Evolutionary conservation across 2,888 invertebrate genomes (phyloP), one percentile per base, ranked within the genome.

Genomic region (Eulithis prunata): DNA sequence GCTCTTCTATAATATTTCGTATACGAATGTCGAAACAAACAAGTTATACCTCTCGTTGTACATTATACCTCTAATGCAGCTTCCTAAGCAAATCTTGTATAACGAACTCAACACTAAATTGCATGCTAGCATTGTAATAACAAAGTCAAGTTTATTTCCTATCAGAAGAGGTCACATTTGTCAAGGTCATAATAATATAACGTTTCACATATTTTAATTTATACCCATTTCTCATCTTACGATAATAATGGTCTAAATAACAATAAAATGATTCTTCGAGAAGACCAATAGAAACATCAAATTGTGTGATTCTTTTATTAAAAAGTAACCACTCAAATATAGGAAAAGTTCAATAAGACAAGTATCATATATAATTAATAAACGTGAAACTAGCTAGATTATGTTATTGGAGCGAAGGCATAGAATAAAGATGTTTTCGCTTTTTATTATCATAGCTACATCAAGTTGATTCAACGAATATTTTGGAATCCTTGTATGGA

Each of bases 211-310:
- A 5, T 32, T 54, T 54, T 45, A 53, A 2, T 47, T 38, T 38
- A 38, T 38, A 38, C 2, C 21, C 21, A 21, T 62, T 43, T 56
- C 32, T n/a, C 12, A 14, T 49, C 14, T 45, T 2, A 21, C 21
- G 21, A 21, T 21, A 56, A 51, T 14, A 3, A 54, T 21, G 0
- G 32, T 62, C 43, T n/a, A 13, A 56, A 41, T 5, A 49, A 56
- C 8, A 21, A 62, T 38, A 38, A 7, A 38, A 21, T 21, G 21
- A 21, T 41, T 28, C 41, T 12, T 45, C n/a, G 32, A 51, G 21
- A 41, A 52, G 62, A 62, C 51, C 56, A 62, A 45, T 32, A 51
- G 14, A 62, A 62, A 59, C 56, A 66, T 62, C 53, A 12, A 53
- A 41, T 47, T 3, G 8, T 56, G 47, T 53, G 21, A 53, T 47